Conservation (phyloP, 2,113 vertebrate genomes). For the Platichthys flesus region DNA sequence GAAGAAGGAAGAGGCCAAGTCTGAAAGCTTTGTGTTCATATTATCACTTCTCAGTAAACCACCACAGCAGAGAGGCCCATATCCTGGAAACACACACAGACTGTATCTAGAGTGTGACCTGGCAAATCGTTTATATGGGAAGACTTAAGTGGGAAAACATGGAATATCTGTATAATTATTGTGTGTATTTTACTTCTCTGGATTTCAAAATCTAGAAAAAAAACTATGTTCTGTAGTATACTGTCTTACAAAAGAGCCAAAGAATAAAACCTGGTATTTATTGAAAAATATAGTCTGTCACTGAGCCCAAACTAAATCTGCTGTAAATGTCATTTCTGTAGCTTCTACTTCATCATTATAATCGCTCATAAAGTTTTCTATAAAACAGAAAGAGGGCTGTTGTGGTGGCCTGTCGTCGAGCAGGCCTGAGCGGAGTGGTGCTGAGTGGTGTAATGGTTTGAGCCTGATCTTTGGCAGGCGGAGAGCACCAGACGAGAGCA, state of each 20-base stretch:
- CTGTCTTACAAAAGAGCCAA: conserved; percentile 3
- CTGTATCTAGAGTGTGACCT: background rate
- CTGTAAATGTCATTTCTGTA: conserved; percentile 26
- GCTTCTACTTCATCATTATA: conserved; percentile 16
- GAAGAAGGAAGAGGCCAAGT: background rate
- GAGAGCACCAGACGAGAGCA: conserved; percentile 70
- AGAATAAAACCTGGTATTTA: conserved; percentile 16
- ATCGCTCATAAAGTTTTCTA: conserved; percentile 40
- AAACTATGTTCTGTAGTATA: background rate
- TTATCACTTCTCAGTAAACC: conserved; percentile 23
- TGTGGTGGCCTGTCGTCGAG: conserved; percentile 17
- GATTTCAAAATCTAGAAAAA: background rate
- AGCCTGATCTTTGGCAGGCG: conserved; percentile 75
- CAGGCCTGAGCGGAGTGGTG: conserved; percentile 15
- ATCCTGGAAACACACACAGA: conserved; percentile 4
- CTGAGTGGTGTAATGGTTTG: conserved; percentile 50
- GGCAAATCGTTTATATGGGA: background rate
- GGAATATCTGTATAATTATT: background rate
- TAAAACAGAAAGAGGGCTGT: conserved; percentile 44
- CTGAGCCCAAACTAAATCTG: conserved; percentile 38
- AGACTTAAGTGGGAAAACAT: background rate
- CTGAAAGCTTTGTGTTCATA: background rate
- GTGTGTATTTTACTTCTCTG: background rate
- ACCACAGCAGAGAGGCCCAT: background rate
- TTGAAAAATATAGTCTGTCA: conserved; percentile 9